Evolutionary conservation across 2,113 vertebrate species (phyloP), one percentile per base, ranked within the genome.

Genomic region (Anhinga rufa): DNA sequence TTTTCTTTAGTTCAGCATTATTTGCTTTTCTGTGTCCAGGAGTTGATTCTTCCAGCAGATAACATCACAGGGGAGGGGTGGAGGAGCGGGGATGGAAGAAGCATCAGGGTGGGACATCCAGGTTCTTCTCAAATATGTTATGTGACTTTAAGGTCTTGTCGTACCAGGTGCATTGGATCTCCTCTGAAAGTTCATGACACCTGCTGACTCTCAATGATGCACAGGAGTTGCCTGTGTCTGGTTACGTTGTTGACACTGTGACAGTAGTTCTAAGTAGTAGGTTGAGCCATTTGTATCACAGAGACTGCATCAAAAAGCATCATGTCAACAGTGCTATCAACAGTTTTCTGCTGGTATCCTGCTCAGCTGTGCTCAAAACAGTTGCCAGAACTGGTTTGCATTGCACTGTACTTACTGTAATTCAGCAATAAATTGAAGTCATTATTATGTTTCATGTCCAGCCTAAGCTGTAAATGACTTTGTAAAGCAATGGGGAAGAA

Each of bases 181-280:
- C 15, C 40, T 54, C 31, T 58, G 62, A 34, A 86, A 70, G 60
- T 77, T 62, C 1, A 2, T 66, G 49, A 49, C 6, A 61, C 12
- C 15, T 74, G 36, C 36, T 85, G 75, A 40, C 48, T 61, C 22
- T 6, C 36, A 70, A 44, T 8, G 6, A 57, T 46, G 64, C 34
- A 48, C n/a, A 74, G 58, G 66, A 42, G 32, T 54, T 42, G 34
- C 25, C 24, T 49, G 12, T 48, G 66, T 26, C 48, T 62, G n/a
- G 5, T 58, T 77, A 65, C 8, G 14, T 0, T 18, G 14, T 0
- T 18, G 68, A 29, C 38, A 16, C 17, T 55, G 24, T n/a, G 51
- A 65, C 32, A 62, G 51, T 42, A 62, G 14, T 86, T 70, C n/a
- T 46, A 60, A 49, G 32, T 11, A 36, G 9, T 19, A 76, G 20